phyloP scores from a whole-genome alignment of 2,888 invertebrate genomes.

The Lithophane ornitopus region DNA sequence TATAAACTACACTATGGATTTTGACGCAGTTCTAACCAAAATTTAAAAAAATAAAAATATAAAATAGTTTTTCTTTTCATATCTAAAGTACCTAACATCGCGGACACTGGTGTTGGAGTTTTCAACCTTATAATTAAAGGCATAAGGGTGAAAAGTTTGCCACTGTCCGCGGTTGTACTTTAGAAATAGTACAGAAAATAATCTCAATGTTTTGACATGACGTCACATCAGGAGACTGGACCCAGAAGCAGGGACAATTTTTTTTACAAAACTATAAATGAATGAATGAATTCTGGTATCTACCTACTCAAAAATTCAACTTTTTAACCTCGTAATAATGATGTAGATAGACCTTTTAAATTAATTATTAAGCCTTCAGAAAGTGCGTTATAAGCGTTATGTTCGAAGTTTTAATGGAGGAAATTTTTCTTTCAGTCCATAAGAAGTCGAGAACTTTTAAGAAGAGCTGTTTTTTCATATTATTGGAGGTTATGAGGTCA shows the following conservation, averaged over 20 bases:
- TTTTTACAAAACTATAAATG: not conserved
- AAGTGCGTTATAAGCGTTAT: conserved; percentile 64
- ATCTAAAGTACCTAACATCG: too few relatives aligned
- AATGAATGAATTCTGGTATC: not conserved
- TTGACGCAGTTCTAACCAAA: not conserved
- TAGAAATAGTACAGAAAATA: too few relatives aligned
- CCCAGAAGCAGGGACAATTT: not conserved
- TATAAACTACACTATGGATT: not conserved
- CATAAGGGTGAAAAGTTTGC: not conserved
- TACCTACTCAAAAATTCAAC: conserved; percentile 48
- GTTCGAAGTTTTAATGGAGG: conserved; percentile 64
- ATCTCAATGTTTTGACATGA: not conserved
- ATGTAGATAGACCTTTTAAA: conserved; percentile 59
- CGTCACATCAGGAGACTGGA: not conserved
- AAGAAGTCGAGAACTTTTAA: conserved; percentile 59
- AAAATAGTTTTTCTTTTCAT: too few relatives aligned
- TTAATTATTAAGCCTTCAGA: conserved; percentile 68
- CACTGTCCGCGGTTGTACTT: not conserved
- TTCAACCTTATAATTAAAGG: too few relatives aligned
- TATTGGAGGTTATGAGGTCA: conserved; percentile 37
- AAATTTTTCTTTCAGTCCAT: conserved; percentile 60
- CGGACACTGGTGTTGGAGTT: too few relatives aligned
- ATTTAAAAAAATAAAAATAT: too few relatives aligned
- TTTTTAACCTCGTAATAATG: conserved; percentile 61
- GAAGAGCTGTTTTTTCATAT: conserved; percentile 44